A percentile compares a stretch with the other conserved stretches of the same genome.
Conservation (phyloP, 2,888 invertebrate genomes). For the Sarcophaga caerulescens region DNA sequence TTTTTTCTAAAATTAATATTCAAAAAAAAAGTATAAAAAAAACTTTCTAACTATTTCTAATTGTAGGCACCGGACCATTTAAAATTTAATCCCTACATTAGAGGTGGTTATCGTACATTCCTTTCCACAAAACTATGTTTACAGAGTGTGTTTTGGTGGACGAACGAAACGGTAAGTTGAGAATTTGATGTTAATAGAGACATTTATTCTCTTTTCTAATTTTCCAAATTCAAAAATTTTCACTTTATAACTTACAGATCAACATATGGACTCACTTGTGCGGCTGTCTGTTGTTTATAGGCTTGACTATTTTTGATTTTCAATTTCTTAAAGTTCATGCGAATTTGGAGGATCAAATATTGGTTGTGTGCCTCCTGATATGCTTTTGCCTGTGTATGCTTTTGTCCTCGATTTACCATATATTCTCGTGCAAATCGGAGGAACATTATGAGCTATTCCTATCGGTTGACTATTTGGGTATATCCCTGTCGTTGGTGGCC, state of each 20-base stretch:
- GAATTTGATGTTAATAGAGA: conserved; percentile 2
- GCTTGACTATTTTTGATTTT: conserved; percentile 91
- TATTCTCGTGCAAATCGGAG: conserved; percentile 96
- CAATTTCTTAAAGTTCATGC: conserved; percentile 90
- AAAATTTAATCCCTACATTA: conserved; percentile 93
- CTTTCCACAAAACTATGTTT: conserved; percentile 91
- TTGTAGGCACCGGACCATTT: conserved; percentile 89
- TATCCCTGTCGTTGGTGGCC: conserved; percentile 94
- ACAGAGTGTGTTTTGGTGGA: conserved; percentile 97
- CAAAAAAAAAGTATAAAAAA: not conserved
- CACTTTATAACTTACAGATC: conserved; percentile 81
- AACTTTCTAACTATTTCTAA: conserved; percentile 9
- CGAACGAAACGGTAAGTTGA: conserved; percentile 89
- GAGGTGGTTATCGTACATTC: conserved; percentile 91
- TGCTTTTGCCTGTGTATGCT: conserved; percentile 97
- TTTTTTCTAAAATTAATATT: not conserved
- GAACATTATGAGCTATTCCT: conserved; percentile 92
- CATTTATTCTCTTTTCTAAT: not conserved
- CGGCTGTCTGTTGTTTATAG: conserved; percentile 91
- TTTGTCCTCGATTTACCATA: conserved; percentile 95
- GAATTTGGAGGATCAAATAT: conserved; percentile 90
- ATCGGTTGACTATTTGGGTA: conserved; percentile 95
- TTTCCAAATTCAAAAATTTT: conserved; percentile 1
- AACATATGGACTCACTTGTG: conserved; percentile 98
- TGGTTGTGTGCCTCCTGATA: conserved; percentile 90